Evolutionary conservation across 2,113 vertebrate species (phyloP), one percentile per base, ranked within the genome.

Genomic region (Neoarius graeffei): DNA sequence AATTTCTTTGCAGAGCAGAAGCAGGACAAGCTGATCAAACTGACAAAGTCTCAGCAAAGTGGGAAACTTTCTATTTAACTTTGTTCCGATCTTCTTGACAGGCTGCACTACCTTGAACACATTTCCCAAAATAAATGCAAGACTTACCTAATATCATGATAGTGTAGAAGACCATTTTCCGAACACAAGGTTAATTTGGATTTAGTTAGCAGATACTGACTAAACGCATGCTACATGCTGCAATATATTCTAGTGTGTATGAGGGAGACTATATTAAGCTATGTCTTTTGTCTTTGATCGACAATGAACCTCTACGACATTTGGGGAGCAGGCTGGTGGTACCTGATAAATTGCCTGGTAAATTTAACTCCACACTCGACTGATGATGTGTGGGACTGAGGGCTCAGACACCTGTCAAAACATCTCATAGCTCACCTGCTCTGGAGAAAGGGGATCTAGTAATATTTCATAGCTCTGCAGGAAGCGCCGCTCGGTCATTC

Each of bases 261-360:
- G 60, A 69, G 83, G 86, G 30, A 60, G 27, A 81, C 54, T 42
- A 48, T 42, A 62, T 82, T 48, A 23, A 62, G 57, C 57, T 62
- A 60, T 84, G 86, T 88, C 88, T 85, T 64, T 88, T 66, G 57
- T 87, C 71, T 83, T 17, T 66, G 87, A 88, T 87, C 80, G 81
- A 77, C 86, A 86, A 89, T 92, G 86, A 88, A 90, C 92, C 85
- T 88, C 85, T 89, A 91, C 85, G 88, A 87, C 87, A 87, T n/a
- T 79, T 90, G 14, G 88, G 83, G 74, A 57, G 30, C 67, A 85
- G 90, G 84, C 87, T 91, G 86, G 85, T 87, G 82, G 83, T 82
- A 89, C 88, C 86, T 89, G 42, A 91, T 90, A 93, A 92, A 93
- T 90, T 93, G 89, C 87, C 85, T 83, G 48, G 89, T 92, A 90